Conservation (phyloP, 2,113 vertebrate genomes). For the Mola mola region DNA sequence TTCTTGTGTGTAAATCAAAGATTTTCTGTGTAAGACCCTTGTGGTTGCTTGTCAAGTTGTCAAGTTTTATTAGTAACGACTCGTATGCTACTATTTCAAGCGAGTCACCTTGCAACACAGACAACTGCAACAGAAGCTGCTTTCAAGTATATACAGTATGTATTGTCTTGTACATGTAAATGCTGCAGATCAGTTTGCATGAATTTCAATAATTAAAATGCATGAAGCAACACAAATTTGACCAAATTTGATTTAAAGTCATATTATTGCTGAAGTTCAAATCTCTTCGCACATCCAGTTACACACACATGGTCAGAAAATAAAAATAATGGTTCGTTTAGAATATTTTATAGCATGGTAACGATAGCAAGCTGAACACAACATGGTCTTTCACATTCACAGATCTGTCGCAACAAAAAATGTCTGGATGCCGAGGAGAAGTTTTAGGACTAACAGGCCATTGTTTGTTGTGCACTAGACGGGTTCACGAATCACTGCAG, state of each 20-base stretch:
- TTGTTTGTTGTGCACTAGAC: conserved; percentile 26
- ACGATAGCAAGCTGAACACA: neutral
- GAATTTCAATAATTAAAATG: neutral
- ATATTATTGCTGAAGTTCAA: too few species aligned
- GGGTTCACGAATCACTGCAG: conserved; percentile 20
- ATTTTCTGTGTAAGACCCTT: too few species aligned
- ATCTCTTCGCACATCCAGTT: too few species aligned
- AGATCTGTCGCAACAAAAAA: conserved; percentile 34
- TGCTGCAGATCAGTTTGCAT: too few species aligned
- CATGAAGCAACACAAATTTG: neutral
- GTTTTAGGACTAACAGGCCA: conserved; percentile 28
- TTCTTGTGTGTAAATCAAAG: too few species aligned
- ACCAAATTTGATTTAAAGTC: neutral
- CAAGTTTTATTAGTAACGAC: too few species aligned
- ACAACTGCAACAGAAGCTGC: neutral
- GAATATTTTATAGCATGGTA: neutral
- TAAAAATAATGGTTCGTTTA: neutral
- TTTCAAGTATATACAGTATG: too few species aligned
- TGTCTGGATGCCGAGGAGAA: conserved; percentile 2
- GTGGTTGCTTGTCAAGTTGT: too few species aligned
- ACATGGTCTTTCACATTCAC: conserved; percentile 12
- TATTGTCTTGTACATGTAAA: too few species aligned
- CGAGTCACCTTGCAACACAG: neutral
- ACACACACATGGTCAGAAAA: neutral
- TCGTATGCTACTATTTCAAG: neutral